phyloP scores from a whole-genome alignment of 2,888 invertebrate species.

The Eristalis intricaria region DNA sequence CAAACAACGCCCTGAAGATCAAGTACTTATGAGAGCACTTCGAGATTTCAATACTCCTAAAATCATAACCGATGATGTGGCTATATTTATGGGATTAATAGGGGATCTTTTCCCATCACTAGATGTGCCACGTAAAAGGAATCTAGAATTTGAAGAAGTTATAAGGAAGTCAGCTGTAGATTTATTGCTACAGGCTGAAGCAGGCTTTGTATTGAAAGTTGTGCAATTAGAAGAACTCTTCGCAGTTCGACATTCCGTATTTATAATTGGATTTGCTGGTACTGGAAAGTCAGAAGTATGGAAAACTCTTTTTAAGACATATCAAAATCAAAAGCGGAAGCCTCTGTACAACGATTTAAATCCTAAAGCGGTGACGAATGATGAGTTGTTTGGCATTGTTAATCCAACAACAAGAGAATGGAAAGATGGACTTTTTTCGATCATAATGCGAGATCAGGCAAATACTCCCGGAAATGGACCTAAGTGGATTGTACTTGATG shows the following conservation, averaged over 20 bases:
- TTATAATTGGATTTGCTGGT: slow-evolving; percentile 92
- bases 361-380: slow-evolving; percentile 97
- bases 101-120: slow-evolving; percentile 96
- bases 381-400: slow-evolving; percentile 96
- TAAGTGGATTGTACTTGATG: slow-evolving; percentile 97
- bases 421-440: slow-evolving; percentile 95
- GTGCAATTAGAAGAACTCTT: slow-evolving; percentile 96
- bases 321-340: slow-evolving; percentile 90
- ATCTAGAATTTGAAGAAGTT: slow-evolving; percentile 91
- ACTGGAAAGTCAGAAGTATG: slow-evolving; percentile 96
- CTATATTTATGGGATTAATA: slow-evolving; percentile 96
- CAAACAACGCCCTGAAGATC: slow-evolving; percentile 91
- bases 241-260: slow-evolving; percentile 96
- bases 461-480: slow-evolving; percentile 92
- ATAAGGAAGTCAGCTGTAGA: slow-evolving; percentile 90
- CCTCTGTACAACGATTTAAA: slow-evolving; percentile 95
- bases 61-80: slow-evolving; percentile 95
- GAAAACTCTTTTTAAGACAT: slow-evolving; percentile 93
- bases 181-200: slow-evolving; percentile 93
- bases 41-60: slow-evolving; percentile 97
- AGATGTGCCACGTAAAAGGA: slow-evolving; percentile 94
- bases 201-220: slow-evolving; percentile 92
- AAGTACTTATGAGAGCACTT: slow-evolving; percentile 95
- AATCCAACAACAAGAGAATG: slow-evolving; percentile 96
- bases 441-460: slow-evolving; percentile 96